phyloP scores from a whole-genome alignment of 2,113 vertebrate genomes.

The Megalops atlanticus region DNA sequence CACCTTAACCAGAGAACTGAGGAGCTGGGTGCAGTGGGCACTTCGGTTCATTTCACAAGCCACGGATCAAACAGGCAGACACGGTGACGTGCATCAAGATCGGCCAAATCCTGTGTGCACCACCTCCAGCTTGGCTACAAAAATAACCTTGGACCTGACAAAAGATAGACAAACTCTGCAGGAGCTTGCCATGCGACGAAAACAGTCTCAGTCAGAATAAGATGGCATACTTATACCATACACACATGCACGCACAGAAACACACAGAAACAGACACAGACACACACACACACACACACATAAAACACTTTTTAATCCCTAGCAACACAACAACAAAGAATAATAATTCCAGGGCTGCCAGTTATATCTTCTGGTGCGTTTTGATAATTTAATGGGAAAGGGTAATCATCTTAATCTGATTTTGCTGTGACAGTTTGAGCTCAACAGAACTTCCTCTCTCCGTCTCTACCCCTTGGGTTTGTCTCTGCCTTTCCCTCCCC shows the following conservation, averaged over 20 bases:
- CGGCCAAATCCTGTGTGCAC: not conserved
- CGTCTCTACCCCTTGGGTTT: not conserved
- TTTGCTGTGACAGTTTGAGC: slow-evolving; percentile 14
- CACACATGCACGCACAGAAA: slow-evolving; percentile 17
- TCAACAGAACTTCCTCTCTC: not conserved
- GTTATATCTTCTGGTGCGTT: slow-evolving; percentile 22
- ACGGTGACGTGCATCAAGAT: not conserved
- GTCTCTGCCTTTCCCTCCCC: not conserved
- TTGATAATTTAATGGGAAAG: slow-evolving; percentile 17
- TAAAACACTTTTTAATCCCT: slow-evolving; percentile 3
- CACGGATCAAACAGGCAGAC: not conserved
- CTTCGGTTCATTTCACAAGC: not conserved
- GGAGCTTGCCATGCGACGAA: slow-evolving; percentile 9
- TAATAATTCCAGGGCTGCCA: slow-evolving; percentile 23
- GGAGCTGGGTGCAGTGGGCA: not conserved
- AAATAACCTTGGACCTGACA: slow-evolving; percentile 10
- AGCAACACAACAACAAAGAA: slow-evolving; percentile 25
- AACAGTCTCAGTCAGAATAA: not conserved
- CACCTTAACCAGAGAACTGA: not conserved
- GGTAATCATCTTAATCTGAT: slow-evolving; percentile 27
- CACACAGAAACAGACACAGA: not conserved
- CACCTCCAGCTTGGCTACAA: slow-evolving; percentile 1
- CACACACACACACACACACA: not conserved
- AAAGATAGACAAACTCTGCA: not conserved
- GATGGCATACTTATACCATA: not conserved